phyloP scores from a whole-genome alignment of 2,888 invertebrate species.

The Nowickia ferox region DNA sequence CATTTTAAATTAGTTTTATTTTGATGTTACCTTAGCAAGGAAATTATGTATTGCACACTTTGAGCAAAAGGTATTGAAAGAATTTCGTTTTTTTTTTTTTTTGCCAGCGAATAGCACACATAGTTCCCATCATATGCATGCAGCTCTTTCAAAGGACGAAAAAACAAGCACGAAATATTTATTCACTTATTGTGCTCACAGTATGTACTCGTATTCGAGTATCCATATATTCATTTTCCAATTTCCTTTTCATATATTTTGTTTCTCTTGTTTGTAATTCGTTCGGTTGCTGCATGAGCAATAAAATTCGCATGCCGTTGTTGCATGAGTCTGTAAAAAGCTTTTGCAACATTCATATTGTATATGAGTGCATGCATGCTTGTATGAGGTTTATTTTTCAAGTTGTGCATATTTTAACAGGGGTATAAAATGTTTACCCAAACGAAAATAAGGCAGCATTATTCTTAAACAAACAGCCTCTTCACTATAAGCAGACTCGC shows the following conservation, averaged over 20 bases:
- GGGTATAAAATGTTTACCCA: conserved; percentile 47
- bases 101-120: conserved; percentile 20
- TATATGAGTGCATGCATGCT: conserved; percentile 22
- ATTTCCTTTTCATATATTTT: conserved; percentile 38
- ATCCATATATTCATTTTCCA: conserved; percentile 18
- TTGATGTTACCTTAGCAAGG: neutral
- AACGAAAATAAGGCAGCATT: conserved; percentile 42
- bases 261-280: neutral
- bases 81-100: neutral
- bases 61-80: conserved; percentile 17
- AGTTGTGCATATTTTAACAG: conserved; percentile 63
- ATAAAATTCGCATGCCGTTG: neutral
- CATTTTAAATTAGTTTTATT: conserved; percentile 34
- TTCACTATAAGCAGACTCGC: conserved; percentile 21
- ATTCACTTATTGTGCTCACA: conserved; percentile 23
- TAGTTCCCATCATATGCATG: conserved; percentile 34
- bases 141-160: conserved; percentile 12
- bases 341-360: conserved; percentile 37
- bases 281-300: conserved; percentile 6
- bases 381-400: conserved; percentile 35
- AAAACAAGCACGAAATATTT: conserved; percentile 21
- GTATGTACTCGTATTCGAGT: conserved; percentile 2
- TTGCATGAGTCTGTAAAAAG: conserved; percentile 40
- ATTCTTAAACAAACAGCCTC: conserved; percentile 43
- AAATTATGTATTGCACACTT: conserved; percentile 1